Evolutionary conservation across 2,888 invertebrate species (phyloP).

Genomic region (Drosophila diplacantha): DNA sequence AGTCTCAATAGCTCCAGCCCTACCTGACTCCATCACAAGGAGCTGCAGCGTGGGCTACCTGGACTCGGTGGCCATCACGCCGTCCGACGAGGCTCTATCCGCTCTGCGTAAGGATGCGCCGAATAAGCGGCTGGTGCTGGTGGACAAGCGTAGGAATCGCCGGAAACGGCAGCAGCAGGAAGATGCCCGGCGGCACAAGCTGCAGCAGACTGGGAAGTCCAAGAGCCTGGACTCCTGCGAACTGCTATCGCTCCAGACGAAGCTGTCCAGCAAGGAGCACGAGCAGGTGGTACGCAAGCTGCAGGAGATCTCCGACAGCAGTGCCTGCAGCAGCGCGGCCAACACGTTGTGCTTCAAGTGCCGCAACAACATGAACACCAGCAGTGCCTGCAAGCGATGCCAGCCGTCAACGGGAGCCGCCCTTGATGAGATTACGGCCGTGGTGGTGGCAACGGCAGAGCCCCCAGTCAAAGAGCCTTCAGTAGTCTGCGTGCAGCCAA

Average conservation of each 20-base stretch:
- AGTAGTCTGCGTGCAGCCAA: slow-evolving; percentile 25
- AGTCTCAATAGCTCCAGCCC: slow-evolving; percentile 82
- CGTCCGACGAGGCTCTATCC: slow-evolving; percentile 85
- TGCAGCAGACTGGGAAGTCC: slow-evolving; percentile 79
- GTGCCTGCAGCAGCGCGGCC: slow-evolving; percentile 67
- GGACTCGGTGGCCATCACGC: slow-evolving; percentile 88
- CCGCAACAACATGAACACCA: slow-evolving; percentile 66
- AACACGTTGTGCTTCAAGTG: slow-evolving; percentile 72
- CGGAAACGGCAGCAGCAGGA: slow-evolving; percentile 73
- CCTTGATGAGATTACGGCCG: slow-evolving; percentile 56
- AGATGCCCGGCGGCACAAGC: slow-evolving; percentile 74
- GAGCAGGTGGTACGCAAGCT: slow-evolving; percentile 73
- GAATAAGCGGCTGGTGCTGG: slow-evolving; percentile 84
- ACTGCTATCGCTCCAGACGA: slow-evolving; percentile 79
- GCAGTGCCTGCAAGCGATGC: slow-evolving; percentile 72
- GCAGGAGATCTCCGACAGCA: slow-evolving; percentile 75
- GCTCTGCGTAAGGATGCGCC: slow-evolving; percentile 87
- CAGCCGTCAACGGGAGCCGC: slow-evolving; percentile 47
- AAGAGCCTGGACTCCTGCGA: slow-evolving; percentile 92
- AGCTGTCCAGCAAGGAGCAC: slow-evolving; percentile 64
- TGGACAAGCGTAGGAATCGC: slow-evolving; percentile 82
- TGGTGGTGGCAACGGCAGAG: slow-evolving; percentile 30
- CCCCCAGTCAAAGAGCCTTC: slow-evolving; percentile 42
- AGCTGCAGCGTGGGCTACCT: slow-evolving; percentile 94
- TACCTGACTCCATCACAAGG: slow-evolving; percentile 85